Percentiles rank a stretch among this genome's conserved stretches.
These are phyloP conservation scores for Rhaphigaster nebulosa DNA, from an alignment of 2,888 invertebrate species.

Conservation along the genomic window DNA sequence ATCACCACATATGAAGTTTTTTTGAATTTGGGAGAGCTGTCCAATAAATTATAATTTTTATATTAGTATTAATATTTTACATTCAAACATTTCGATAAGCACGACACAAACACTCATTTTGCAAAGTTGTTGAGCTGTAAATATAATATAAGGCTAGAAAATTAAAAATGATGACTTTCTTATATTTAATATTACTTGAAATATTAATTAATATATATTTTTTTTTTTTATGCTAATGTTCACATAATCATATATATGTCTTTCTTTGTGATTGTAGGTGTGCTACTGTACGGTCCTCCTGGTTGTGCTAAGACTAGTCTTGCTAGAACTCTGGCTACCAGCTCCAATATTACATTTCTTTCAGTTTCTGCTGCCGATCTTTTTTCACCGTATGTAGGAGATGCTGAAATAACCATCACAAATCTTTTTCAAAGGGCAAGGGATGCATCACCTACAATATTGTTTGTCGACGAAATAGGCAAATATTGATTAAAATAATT, in stretches of 20 bases:
- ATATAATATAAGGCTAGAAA: no score
- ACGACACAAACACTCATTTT: no score
- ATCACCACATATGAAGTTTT: no score
- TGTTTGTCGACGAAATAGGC: constrained; percentile 78
- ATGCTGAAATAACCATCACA: constrained; percentile 74
- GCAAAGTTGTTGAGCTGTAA: no score
- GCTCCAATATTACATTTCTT: constrained; percentile 72
- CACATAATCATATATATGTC: not conserved
- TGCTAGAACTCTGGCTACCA: constrained; percentile 73
- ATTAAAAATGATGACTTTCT: no score
- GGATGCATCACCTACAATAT: constrained; percentile 74
- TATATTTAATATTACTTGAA: no score
- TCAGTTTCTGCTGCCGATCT: constrained; percentile 75
- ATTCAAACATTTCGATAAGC: no score
- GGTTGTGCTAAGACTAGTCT: constrained; percentile 78
- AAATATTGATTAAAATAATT: constrained; percentile 55
- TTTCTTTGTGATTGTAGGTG: constrained; percentile 68
- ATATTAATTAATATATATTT: no score
- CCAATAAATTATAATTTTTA: no score
- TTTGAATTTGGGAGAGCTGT: no score
- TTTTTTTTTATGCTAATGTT: not conserved
- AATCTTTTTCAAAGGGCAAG: constrained; percentile 75
- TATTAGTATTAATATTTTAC: no score
- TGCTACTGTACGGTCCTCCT: constrained; percentile 76
- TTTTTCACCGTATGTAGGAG: constrained; percentile 77